phyloP scores from a whole-genome alignment of 2,888 invertebrate species.

The Pogonocherus hispidulus region DNA sequence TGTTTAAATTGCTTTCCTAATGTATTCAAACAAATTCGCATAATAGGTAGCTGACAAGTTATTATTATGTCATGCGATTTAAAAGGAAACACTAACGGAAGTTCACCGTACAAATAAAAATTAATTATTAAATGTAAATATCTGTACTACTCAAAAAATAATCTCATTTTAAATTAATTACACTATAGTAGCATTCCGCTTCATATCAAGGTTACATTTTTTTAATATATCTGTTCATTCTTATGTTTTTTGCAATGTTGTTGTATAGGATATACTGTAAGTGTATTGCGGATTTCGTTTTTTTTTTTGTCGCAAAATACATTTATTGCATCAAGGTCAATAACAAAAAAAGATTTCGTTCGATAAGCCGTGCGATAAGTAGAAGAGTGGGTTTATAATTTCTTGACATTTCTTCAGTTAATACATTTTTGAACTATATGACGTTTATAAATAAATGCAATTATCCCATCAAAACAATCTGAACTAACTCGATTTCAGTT shows the following conservation, averaged over 20 bases:
- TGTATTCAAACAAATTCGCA: not conserved
- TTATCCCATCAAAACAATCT: too few species aligned
- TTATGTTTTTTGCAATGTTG: not conserved
- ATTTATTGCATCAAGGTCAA: not conserved
- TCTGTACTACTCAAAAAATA: conserved; percentile 16
- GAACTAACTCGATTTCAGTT: too few species aligned
- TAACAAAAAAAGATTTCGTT: not conserved
- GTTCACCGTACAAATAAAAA: conserved; percentile 4
- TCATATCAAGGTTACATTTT: conserved; percentile 16
- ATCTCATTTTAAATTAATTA: conserved; percentile 25
- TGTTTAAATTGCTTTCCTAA: not conserved
- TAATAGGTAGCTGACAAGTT: not conserved
- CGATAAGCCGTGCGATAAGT: not conserved
- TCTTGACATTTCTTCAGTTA: not conserved
- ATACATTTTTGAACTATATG: not conserved
- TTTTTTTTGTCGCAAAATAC: conserved; percentile 5
- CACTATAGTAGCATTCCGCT: conserved; percentile 16
- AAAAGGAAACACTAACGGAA: conserved; percentile 26
- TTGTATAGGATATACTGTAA: conserved; percentile 14
- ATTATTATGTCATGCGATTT: not conserved
- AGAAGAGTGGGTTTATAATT: conserved; percentile 2
- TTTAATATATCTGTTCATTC: conserved; percentile 15
- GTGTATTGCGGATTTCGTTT: conserved; percentile 4
- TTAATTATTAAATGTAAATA: not conserved
- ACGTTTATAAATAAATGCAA: too few species aligned